phyloP scores from a whole-genome alignment of 2,888 invertebrate species.

The Tinea trinotella region DNA sequence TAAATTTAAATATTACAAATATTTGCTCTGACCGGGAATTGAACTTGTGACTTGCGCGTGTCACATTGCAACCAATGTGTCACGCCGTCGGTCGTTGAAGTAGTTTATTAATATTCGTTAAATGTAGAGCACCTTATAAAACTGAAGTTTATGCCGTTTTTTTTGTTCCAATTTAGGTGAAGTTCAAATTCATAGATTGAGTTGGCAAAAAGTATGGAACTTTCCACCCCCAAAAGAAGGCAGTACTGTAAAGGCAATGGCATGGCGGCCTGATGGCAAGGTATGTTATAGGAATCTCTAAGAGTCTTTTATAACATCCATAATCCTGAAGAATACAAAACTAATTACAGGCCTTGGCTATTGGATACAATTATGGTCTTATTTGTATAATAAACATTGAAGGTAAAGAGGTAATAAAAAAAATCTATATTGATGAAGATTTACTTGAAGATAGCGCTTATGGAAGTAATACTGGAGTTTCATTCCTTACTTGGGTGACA shows the following conservation, averaged over 20 bases:
- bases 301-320: not conserved
- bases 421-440: slow-evolving; percentile 58
- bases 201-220: slow-evolving; percentile 95
- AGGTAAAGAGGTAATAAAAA: slow-evolving; percentile 84
- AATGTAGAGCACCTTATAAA: too few relatives aligned
- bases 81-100: too few relatives aligned
- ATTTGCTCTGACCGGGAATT: too few relatives aligned
- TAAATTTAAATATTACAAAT: too few relatives aligned
- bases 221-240: slow-evolving; percentile 84
- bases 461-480: slow-evolving; percentile 73
- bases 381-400: slow-evolving; percentile 87
- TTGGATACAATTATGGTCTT: slow-evolving; percentile 79
- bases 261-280: slow-evolving; percentile 97
- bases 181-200: slow-evolving; percentile 88
- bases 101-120: too few relatives aligned
- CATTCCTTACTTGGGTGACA: slow-evolving; percentile 82
- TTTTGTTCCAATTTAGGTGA: slow-evolving; percentile 74
- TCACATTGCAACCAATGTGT: too few relatives aligned
- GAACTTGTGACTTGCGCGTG: too few relatives aligned
- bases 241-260: slow-evolving; percentile 81
- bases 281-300: slow-evolving; percentile 46
- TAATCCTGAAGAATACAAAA: not conserved
- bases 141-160: too few relatives aligned
- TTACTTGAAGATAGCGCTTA: slow-evolving; percentile 57
- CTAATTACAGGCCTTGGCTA: slow-evolving; percentile 74